Evolutionary conservation across 2,888 invertebrate genomes (phyloP).

Genomic region (Drosophila subquinaria): DNA sequence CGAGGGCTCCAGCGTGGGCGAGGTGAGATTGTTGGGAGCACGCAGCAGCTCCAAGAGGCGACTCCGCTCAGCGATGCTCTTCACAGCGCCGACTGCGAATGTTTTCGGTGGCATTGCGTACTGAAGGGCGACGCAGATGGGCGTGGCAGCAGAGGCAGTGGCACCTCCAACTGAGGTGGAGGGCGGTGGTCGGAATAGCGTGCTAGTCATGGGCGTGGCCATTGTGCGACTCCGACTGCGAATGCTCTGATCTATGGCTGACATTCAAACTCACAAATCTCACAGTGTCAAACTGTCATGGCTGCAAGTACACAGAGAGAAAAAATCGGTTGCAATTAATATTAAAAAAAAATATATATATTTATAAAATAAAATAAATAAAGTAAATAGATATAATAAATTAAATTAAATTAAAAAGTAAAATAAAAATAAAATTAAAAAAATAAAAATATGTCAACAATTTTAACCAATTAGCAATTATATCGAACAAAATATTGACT

Average conservation of each 20-base stretch:
- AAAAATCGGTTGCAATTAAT: too few species aligned
- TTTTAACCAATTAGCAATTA: too few species aligned
- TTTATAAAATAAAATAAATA: too few species aligned
- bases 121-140: conserved; percentile 19
- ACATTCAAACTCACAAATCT: conserved; percentile 31
- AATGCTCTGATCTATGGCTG: conserved; percentile 29
- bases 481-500: too few species aligned
- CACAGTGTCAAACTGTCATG: conserved; percentile 41
- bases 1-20: conserved; percentile 86
- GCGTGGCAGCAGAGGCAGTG: background rate
- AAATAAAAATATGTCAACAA: too few species aligned
- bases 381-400: too few species aligned
- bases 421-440: too few species aligned
- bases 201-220: conserved; percentile 64
- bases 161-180: conserved; percentile 28
- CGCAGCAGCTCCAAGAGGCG: conserved; percentile 81
- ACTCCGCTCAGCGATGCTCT: conserved; percentile 74
- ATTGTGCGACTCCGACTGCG: conserved; percentile 30
- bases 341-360: too few species aligned
- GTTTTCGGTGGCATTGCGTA: conserved; percentile 50
- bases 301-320: conserved; percentile 22
- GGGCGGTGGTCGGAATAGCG: conserved; percentile 61
- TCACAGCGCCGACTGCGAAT: conserved; percentile 72
- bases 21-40: conserved; percentile 80
- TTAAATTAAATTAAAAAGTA: too few species aligned